These are phyloP conservation scores for Hydropsyche tenuis DNA, from an alignment of 1,140 invertebrate genomes.

Conservation along the genomic window DNA sequence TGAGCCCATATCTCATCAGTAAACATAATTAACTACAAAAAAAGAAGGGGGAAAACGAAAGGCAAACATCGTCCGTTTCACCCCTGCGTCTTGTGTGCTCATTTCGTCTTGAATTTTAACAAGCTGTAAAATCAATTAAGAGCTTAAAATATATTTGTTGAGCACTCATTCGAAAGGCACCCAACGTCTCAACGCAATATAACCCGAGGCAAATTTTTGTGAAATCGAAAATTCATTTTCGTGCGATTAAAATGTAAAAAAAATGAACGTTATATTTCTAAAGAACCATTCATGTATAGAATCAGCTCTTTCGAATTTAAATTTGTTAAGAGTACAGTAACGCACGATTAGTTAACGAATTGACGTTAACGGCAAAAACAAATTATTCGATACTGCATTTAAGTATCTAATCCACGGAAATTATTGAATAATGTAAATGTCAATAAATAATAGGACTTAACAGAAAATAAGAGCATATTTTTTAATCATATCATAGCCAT, in stretches of 20 bases:
- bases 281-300: background rate
- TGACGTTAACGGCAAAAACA: no score
- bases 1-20: background rate
- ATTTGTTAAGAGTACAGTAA: no score
- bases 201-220: slow-evolving; percentile 7
- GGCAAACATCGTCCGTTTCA: slow-evolving; percentile 14
- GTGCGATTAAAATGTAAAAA: background rate
- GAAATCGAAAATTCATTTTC: background rate
- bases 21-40: slow-evolving; percentile 1
- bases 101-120: slow-evolving; percentile 39
- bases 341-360: no score
- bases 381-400: no score
- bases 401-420: no score
- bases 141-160: slow-evolving; percentile 48
- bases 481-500: no score
- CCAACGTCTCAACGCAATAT: slow-evolving; percentile 7
- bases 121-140: slow-evolving; percentile 47
- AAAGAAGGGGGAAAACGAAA: background rate
- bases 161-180: slow-evolving; percentile 25
- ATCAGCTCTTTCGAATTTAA: no score
- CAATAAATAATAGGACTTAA: no score
- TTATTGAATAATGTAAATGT: no score
- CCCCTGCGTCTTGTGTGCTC: slow-evolving; percentile 19
- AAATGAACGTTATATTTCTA: background rate
- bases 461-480: no score